Evolutionary conservation across 1,140 invertebrate species (phyloP), one percentile per base, ranked within the genome.

Genomic region (Gonatopus flavifemur): DNA sequence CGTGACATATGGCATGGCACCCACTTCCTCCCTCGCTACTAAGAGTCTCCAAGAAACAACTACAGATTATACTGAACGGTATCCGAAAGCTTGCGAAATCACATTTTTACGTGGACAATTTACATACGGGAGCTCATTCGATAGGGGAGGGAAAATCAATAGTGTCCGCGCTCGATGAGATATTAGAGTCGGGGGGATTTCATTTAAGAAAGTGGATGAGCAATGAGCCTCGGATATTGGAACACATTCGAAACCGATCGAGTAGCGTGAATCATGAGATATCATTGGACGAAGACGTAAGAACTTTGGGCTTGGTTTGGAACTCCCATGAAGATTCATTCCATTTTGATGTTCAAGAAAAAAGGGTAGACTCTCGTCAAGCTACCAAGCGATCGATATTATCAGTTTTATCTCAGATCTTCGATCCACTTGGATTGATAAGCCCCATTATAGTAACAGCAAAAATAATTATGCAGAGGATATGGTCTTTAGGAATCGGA

Each of bases 91-190:
- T 12, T 40, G 51, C 21, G 8, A 31, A 24, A 37, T 57, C 8
- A 64, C 67, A 70, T 31, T 58, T 69, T 19, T 75, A 72, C 44
- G 55, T 72, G 4, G 70, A 74, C 37, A 67, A 71, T 44, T 8
- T 65, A 12, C 16, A 69, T 1, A 51, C 35, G 56, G 54, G 22
- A 57, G 30, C 22, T 19, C 9, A 55, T 1, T 25, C 41, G 8
- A 13, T 32, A 1, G 13, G 20, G 1, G n/a, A 13, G 8, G 6
- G 24, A 3, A 7, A 28, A 8, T 19, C 38, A 12, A 7, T 52
- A 2, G 28, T 31, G n/a, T 1, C 15, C 0, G 22, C 46, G 5
- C 8, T 46, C 10, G 16, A 3, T 3, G 6, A 19, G 1, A 38
- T 52, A 2, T 30, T 52, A 30, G 15, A 20, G 8, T 18, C 35